Conservation (phyloP, 2,888 invertebrate genomes). For the Automeris io region DNA sequence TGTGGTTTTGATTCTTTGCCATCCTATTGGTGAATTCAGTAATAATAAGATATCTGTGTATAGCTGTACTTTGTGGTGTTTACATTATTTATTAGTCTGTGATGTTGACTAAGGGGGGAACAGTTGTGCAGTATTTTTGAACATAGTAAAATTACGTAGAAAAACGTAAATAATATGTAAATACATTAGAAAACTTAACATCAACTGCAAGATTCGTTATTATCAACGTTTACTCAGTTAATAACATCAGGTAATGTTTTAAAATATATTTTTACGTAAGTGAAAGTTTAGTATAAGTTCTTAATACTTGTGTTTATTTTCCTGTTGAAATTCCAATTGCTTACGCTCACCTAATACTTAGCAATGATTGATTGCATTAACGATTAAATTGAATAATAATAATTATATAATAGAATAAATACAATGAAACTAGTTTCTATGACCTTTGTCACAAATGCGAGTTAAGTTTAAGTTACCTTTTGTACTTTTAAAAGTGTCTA, state of each 20-base stretch:
- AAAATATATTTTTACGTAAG: constrained; percentile 25
- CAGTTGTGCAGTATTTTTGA: constrained; percentile 32
- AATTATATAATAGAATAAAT: not conserved
- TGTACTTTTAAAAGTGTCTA: not conserved
- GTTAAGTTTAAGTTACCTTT: constrained; percentile 9
- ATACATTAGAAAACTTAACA: constrained; percentile 26
- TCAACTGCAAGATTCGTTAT: constrained; percentile 39
- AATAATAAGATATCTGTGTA: not conserved
- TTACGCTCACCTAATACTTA: not conserved
- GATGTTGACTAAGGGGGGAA: constrained; percentile 41
- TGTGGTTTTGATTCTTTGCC: too few species aligned
- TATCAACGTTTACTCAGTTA: constrained; percentile 27
- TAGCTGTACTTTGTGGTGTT: not conserved
- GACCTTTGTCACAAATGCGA: constrained; percentile 13
- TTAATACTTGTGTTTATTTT: not conserved
- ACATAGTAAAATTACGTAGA: constrained; percentile 36
- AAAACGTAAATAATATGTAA: constrained; percentile 43
- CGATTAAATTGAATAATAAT: not conserved
- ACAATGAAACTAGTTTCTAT: constrained; percentile 16
- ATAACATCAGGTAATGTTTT: constrained; percentile 42
- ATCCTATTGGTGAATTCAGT: too few species aligned
- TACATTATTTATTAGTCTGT: constrained; percentile 29
- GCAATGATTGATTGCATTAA: not conserved
- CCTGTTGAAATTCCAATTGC: not conserved
- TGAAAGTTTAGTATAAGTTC: constrained; percentile 42